Evolutionary conservation across 2,797 vertebrate genomes (phyloP).

Genomic region (Chelon auratus): DNA sequence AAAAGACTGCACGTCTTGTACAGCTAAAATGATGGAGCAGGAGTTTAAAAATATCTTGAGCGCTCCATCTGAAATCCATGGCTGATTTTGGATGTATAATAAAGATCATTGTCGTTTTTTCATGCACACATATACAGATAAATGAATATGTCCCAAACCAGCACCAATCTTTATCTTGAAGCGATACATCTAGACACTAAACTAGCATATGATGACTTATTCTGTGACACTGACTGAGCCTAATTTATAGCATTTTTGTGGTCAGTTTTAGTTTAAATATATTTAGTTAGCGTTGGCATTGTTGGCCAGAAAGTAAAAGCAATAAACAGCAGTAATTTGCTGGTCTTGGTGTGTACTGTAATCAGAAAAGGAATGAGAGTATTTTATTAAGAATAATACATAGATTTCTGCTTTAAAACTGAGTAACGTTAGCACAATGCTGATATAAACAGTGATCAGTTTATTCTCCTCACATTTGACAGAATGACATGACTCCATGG

Average conservation of each 20-base stretch:
- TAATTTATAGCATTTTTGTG: neutral
- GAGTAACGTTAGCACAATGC: neutral
- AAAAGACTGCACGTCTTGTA: too few relatives aligned
- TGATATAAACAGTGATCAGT: neutral
- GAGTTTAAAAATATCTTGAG: too few relatives aligned
- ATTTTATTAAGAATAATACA: neutral
- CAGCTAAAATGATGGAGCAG: neutral
- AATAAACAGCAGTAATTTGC: neutral
- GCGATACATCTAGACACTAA: neutral
- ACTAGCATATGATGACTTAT: neutral
- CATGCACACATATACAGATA: too few relatives aligned
- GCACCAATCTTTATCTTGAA: neutral
- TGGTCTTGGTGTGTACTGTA: neutral
- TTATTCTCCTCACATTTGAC: conserved; percentile 19
- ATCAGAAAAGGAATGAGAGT: neutral
- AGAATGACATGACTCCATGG: neutral
- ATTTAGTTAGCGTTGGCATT: neutral
- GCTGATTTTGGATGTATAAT: too few relatives aligned
- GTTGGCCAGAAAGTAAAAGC: neutral
- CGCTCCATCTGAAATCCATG: too few relatives aligned
- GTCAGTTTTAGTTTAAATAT: neutral
- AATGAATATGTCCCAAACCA: too few relatives aligned
- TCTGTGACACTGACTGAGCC: neutral
- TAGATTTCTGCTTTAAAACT: neutral
- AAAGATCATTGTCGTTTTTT: too few relatives aligned